Conservation (phyloP, 2,797 vertebrate genomes). For the Bradypodion pumilum region DNA sequence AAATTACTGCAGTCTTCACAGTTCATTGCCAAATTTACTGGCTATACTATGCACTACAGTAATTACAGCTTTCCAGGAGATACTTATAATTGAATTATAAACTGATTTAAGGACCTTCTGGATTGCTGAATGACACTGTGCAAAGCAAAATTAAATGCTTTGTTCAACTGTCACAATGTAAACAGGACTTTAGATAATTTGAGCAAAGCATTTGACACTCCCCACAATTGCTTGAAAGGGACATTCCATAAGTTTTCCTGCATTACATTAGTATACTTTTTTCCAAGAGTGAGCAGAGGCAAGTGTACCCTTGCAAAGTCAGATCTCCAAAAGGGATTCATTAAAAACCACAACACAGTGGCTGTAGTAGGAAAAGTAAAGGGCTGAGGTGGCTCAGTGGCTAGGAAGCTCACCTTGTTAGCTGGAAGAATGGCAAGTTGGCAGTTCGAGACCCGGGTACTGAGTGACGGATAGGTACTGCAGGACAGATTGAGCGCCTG, state of each 20-base stretch:
- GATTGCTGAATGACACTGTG: background rate
- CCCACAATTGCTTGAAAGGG: background rate
- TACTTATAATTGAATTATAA: slow-evolving; percentile 20
- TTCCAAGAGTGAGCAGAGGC: background rate
- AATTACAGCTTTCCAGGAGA: slow-evolving; percentile 7
- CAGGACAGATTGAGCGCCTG: too few relatives aligned
- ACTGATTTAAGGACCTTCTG: background rate
- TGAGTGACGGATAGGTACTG: too few relatives aligned
- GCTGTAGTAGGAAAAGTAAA: background rate
- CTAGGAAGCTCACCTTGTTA: too few relatives aligned
- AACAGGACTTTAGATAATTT: background rate
- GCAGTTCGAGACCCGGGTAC: too few relatives aligned
- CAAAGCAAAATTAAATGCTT: background rate
- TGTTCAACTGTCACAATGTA: background rate
- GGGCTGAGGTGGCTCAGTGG: too few relatives aligned
- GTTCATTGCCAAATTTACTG: slow-evolving; percentile 8
- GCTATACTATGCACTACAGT: background rate
- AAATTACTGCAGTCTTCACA: background rate
- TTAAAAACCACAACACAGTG: background rate
- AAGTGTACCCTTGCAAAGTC: background rate
- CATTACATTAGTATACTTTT: background rate
- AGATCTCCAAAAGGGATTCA: background rate
- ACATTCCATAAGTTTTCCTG: background rate
- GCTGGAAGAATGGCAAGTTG: too few relatives aligned
- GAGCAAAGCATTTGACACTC: background rate